These are phyloP conservation scores for Ylistrum balloti DNA, from an alignment of 1,140 invertebrate species.

Conservation along the genomic window DNA sequence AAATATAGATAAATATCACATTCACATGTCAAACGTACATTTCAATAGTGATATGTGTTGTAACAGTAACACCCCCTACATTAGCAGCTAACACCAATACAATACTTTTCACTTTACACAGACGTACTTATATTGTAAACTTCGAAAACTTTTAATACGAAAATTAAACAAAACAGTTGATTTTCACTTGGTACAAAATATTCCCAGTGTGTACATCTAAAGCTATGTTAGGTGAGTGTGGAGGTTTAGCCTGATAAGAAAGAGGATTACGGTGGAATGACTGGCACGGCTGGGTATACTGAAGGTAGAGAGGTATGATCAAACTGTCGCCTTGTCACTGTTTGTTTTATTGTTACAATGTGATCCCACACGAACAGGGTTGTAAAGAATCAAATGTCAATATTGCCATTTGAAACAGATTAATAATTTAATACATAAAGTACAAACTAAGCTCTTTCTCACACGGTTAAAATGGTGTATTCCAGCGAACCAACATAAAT, in stretches of 20 bases:
- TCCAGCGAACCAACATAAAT: conserved; percentile 3
- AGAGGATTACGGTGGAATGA: neutral
- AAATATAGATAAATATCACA: conserved; percentile 24
- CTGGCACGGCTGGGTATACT: neutral
- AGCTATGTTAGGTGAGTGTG: neutral
- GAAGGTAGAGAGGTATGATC: neutral
- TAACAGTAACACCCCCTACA: neutral
- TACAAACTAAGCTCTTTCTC: conserved; percentile 18
- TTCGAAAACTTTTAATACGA: neutral
- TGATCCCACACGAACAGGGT: neutral
- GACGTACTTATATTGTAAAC: neutral
- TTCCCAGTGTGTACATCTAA: neutral
- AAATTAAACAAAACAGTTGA: conserved; percentile 4
- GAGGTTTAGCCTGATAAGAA: conserved; percentile 9
- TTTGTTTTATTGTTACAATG: conserved; percentile 32
- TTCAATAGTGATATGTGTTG: neutral
- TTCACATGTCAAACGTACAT: neutral
- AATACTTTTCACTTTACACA: neutral
- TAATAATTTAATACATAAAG: conserved; percentile 36
- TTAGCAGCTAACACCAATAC: neutral
- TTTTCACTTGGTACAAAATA: conserved; percentile 25
- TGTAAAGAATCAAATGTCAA: conserved; percentile 23
- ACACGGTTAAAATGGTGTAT: neutral
- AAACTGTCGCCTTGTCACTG: neutral
- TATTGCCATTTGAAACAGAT: conserved; percentile 39